Evolutionary conservation across 2,888 invertebrate genomes (phyloP), one percentile per base, ranked within the genome.

Genomic region (Caenorhabditis sp.): DNA sequence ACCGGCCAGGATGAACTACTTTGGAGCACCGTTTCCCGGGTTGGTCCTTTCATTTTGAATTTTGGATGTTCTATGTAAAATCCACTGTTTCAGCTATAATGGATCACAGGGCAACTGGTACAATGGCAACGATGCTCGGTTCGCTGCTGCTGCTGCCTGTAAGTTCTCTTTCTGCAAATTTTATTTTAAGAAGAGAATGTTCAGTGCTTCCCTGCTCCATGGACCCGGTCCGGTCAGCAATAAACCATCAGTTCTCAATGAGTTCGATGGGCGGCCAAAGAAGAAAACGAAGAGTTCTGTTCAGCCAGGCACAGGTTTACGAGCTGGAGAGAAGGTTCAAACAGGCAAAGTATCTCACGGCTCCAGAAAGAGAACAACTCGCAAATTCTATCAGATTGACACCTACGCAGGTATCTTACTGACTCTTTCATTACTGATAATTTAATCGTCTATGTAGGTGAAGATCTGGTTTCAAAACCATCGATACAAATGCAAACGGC

Each of bases 281-380:
- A 69, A 50, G 88, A 53, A 88, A 88, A 56, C 47, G 88, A 60
- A 65, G 88, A 68, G 88, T 88, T 0, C 76, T 88, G 32, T 88
- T 88, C 60, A 85, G 85, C 44, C 88, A 88, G 58, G 88, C 88
- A 15, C 88, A 88, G 76, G 87, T 85, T 22, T 86, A 84, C 62
- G 87, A 86, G 61, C 55, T 86, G 56, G 98, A 98, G 92, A 94
- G 97, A 91, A 94, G 98, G 83, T 98, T 98, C 93, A 94, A 97
- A 3, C 97, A 98, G 92, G 98, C 84, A 0, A 87, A 85, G 67
- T 99, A 99, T 93, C 94, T 99, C 15, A 97, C 97, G 1, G 99
- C 98, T 0, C 98, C 98, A 0, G 99, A 99, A 92, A 93, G 99
- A 35, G 99, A 99, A 92, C 97, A 98, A 92, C 93, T 99, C 84